Evolutionary conservation across 2,113 vertebrate species (phyloP), one percentile per base, ranked within the genome.

Genomic region (Eidolon helvum): DNA sequence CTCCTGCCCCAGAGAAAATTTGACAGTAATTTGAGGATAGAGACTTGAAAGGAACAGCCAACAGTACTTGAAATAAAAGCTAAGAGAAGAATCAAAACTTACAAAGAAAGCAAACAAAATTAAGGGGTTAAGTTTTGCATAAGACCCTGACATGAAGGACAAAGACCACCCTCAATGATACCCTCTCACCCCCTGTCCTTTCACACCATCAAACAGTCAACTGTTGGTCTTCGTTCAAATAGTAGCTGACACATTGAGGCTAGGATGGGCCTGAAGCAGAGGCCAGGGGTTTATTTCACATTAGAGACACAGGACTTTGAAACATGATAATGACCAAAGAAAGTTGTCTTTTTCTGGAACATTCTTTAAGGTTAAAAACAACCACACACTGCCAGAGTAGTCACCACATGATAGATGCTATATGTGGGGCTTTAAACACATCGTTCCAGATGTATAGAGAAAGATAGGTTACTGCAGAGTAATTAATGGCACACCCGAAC

Each of bases 21-120:
- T 82, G 45, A 91, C 30, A 82, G 77, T 35, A 82, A 86, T 90
- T 66, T 72, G 66, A 92, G 92, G 35, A 84, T 16, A 33, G 22
- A 74, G 4, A 24, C 72, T 88, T 57, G 30, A 93, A 86, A 26
- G 19, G 5, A 68, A 35, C 30, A 94, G 61, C 33, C 35, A 72
- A 18, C 0, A 71, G 48, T 35, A 86, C 18, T 69, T 74, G 50
- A 87, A 87, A 68, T 77, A 78, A 97, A 93, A 94, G n/a, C 38
- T 26, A 59, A 43, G 53, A 77, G 55, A 66, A 82, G n/a, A 78
- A 90, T 61, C 40, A 77, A 61, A 82, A 77, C n/a, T 84, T 91
- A 57, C 0, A 1, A 59, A 43, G 0, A 19, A 2, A 86, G 10
- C 3, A 48, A 57, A 5, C 2, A 30, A 94, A 30, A n/a, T 45